Evolutionary conservation across 1,140 invertebrate genomes (phyloP).

Genomic region (Pachyrhynchus sulphureomaculatus): DNA sequence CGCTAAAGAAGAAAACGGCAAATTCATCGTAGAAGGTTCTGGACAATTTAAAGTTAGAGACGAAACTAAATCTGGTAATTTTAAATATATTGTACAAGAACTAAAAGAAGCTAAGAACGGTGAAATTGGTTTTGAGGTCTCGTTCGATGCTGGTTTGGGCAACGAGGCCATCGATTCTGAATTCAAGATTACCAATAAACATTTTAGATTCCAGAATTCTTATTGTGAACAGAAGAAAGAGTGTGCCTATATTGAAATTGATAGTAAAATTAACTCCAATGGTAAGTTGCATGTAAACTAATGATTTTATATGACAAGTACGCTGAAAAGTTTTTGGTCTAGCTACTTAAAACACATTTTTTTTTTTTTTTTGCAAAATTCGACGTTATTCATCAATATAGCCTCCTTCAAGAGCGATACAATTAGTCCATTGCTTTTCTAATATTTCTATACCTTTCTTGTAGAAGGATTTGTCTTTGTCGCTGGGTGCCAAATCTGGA

Average conservation of each 20-base stretch:
- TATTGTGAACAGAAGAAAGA: slow-evolving; percentile 77
- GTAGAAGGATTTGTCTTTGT: too few relatives aligned
- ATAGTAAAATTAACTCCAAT: slow-evolving; percentile 58
- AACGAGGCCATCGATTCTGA: slow-evolving; percentile 62
- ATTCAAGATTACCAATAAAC: slow-evolving; percentile 67
- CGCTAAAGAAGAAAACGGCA: slow-evolving; percentile 67
- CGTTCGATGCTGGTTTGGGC: slow-evolving; percentile 56
- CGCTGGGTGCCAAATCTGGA: too few relatives aligned
- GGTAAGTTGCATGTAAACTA: slow-evolving; percentile 51
- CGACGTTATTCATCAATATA: too few relatives aligned
- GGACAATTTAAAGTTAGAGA: slow-evolving; percentile 66
- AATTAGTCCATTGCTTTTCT: too few relatives aligned
- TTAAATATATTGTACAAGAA: slow-evolving; percentile 67
- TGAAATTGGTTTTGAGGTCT: slow-evolving; percentile 63
- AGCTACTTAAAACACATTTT: too few relatives aligned
- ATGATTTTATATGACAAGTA: too few relatives aligned
- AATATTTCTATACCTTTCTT: too few relatives aligned
- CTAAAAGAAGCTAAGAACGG: slow-evolving; percentile 59
- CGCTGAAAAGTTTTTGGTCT: too few relatives aligned
- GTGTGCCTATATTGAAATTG: slow-evolving; percentile 69
- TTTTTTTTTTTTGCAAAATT: too few relatives aligned
- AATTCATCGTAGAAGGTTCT: slow-evolving; percentile 70
- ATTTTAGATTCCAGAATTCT: slow-evolving; percentile 66
- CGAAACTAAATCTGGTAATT: slow-evolving; percentile 65
- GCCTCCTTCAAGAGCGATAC: too few relatives aligned